Percentiles rank a stretch among this genome's conserved stretches.
These are phyloP conservation scores for Pagrus major DNA, from an alignment of 2,113 vertebrate genomes.

Conservation along the genomic window DNA sequence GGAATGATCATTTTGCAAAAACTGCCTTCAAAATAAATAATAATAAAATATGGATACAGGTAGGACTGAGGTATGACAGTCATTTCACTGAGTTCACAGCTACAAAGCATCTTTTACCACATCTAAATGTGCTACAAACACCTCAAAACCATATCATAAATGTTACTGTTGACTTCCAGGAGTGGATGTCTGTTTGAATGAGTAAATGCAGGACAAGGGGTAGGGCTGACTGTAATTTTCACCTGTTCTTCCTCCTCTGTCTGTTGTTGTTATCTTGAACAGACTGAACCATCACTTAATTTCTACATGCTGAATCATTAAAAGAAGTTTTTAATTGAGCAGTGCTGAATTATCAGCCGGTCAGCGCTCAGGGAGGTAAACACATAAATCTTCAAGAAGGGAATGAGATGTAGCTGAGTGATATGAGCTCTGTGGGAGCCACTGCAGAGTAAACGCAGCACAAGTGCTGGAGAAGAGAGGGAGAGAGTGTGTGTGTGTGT, in stretches of 20 bases:
- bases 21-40: too few relatives aligned
- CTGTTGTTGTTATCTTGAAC: background rate
- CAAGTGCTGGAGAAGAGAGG: background rate
- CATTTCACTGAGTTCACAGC: background rate
- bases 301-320: background rate
- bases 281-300: background rate
- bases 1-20: too few relatives aligned
- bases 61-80: background rate
- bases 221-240: too few relatives aligned
- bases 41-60: background rate
- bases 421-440: background rate
- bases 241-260: background rate
- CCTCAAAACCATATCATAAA: background rate
- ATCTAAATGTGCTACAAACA: background rate
- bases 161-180: background rate
- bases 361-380: background rate
- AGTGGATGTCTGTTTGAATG: background rate
- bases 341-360: background rate
- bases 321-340: background rate
- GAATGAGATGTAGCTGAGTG: conserved; percentile 12
- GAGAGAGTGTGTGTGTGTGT: background rate
- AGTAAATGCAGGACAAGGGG: background rate
- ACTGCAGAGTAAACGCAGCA: conserved; percentile 1
- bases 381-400: conserved; percentile 2
- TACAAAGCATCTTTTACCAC: background rate